Conservation (phyloP, 2,113 vertebrate species). For the Catharus minimus region DNA sequence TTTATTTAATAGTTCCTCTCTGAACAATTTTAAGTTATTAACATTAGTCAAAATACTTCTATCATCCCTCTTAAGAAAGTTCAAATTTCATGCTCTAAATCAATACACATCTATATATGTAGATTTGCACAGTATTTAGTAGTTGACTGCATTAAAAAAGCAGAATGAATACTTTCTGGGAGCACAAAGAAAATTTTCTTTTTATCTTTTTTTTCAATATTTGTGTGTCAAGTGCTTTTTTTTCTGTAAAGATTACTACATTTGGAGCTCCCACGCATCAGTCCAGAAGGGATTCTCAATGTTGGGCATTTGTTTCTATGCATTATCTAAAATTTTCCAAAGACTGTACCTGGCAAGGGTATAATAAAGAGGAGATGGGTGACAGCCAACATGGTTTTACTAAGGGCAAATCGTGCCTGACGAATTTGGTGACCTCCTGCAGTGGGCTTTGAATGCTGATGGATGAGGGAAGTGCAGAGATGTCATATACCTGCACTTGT, state of each 20-base stretch:
- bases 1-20: not conserved
- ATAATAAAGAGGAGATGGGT: not conserved
- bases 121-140: not conserved
- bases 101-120: not conserved
- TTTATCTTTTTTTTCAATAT: not conserved
- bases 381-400: not conserved
- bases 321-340: not conserved
- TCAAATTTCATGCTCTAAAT: not conserved
- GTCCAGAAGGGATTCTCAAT: not conserved
- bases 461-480: not conserved
- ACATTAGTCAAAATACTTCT: not conserved
- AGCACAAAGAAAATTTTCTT: not conserved
- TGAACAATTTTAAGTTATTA: not conserved
- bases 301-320: not conserved
- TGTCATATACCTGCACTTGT: not conserved
- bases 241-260: not conserved
- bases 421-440: not conserved
- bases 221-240: not conserved
- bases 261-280: not conserved
- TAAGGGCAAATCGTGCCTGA: not conserved
- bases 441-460: not conserved
- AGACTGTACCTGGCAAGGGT: not conserved
- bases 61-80: not conserved
- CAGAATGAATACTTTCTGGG: not conserved
- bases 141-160: not conserved